Evolutionary conservation across 2,888 invertebrate species (phyloP).

Genomic region (Pharmacophagus antenor): DNA sequence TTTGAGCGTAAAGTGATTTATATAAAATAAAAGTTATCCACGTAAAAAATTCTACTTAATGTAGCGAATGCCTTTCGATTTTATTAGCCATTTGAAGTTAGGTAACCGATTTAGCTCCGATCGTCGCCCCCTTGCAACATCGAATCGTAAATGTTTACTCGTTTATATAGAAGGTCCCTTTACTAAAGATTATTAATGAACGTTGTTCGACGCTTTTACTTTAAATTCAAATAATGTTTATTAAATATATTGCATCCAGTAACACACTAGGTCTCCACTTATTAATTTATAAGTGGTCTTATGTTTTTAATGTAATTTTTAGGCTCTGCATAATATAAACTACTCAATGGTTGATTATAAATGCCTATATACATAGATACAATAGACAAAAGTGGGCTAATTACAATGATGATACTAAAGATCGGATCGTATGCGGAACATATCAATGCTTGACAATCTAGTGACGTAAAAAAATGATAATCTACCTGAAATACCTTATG

Average conservation of each 20-base stretch:
- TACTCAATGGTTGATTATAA: too few relatives aligned
- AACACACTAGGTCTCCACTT: background rate
- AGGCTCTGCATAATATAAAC: too few relatives aligned
- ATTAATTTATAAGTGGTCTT: too few relatives aligned
- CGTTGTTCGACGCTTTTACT: background rate
- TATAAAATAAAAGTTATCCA: conserved; percentile 13
- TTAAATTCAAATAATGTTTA: background rate
- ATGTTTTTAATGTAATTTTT: too few relatives aligned
- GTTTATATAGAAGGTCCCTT: conserved; percentile 26
- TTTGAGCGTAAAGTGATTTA: conserved; percentile 6
- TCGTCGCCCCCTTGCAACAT: conserved; percentile 29
- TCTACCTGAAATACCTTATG: too few relatives aligned
- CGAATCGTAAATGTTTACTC: conserved; percentile 24
- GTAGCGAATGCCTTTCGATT: conserved; percentile 22
- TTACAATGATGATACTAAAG: too few relatives aligned
- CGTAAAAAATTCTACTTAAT: conserved; percentile 22
- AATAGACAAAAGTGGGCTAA: too few relatives aligned
- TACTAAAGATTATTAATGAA: conserved; percentile 14
- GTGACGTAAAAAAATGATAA: too few relatives aligned
- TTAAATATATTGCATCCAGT: background rate
- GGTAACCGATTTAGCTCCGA: conserved; percentile 22
- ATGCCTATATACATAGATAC: too few relatives aligned
- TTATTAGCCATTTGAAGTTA: conserved; percentile 28
- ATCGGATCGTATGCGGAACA: too few relatives aligned
- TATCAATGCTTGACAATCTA: too few relatives aligned